Percentiles rank a stretch among this genome's conserved stretches.
phyloP scores from a whole-genome alignment of 2,113 vertebrate genomes.

The Propithecus coquereli region DNA sequence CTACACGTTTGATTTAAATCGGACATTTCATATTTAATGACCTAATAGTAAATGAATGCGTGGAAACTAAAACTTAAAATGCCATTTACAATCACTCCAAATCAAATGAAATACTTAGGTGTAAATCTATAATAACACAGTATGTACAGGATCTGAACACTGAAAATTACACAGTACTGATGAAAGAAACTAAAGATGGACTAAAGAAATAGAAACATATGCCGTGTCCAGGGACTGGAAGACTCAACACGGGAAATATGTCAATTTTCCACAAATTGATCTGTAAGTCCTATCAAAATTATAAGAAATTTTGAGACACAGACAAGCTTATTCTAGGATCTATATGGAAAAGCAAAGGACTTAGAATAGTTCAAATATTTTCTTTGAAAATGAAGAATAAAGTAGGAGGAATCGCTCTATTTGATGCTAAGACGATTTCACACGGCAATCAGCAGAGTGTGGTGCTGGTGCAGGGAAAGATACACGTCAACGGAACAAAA shows the following conservation, averaged over 20 bases:
- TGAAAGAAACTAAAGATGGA: neutral
- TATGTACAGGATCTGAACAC: neutral
- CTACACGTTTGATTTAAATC: no score
- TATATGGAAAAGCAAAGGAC: neutral
- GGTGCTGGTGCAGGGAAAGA: no score
- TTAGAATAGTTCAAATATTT: accelerated
- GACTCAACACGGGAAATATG: neutral
- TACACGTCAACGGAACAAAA: accelerated
- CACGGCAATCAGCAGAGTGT: accelerated
- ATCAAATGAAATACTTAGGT: neutral
- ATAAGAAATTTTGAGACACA: accelerated
- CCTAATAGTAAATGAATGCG: no score
- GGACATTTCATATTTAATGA: no score
- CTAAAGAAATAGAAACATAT: no score
- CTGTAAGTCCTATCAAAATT: accelerated
- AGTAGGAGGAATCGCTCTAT: accelerated
- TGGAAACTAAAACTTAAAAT: neutral
- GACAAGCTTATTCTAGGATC: neutral
- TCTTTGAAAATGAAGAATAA: neutral
- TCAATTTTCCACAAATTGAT: neutral
- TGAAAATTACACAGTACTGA: neutral
- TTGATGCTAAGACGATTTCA: accelerated
- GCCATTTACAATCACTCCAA: no score
- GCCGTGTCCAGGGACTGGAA: accelerated
- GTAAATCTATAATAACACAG: neutral